A percentile compares a stretch with the other conserved stretches of the same genome.
phyloP scores from a whole-genome alignment of 2,113 vertebrate species.

The Balaeniceps rex region DNA sequence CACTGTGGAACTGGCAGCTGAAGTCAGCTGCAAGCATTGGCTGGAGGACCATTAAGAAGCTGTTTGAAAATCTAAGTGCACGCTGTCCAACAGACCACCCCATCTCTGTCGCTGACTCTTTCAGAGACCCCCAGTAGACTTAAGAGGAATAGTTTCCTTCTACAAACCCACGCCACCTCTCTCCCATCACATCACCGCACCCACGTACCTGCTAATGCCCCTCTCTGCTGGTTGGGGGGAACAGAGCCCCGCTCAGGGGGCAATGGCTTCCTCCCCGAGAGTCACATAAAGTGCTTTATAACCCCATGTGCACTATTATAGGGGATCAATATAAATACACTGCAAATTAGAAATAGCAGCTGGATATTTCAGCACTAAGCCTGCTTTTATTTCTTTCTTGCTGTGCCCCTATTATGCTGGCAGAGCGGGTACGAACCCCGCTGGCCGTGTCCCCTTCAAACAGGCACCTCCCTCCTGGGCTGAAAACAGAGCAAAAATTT shows the following conservation, averaged over 20 bases:
- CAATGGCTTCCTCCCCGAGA: not conserved
- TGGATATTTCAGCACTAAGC: not conserved
- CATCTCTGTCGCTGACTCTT: not conserved
- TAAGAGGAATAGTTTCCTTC: not conserved
- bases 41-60: not conserved
- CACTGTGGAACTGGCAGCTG: not conserved
- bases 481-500: not conserved
- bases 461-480: not conserved
- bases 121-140: not conserved
- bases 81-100: rapidly evolving
- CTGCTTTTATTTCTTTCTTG: not conserved
- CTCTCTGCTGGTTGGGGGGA: not conserved
- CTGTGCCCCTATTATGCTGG: not conserved
- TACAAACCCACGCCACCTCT: too few species aligned
- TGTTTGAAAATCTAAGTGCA: not conserved
- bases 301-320: not conserved
- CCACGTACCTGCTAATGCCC: rapidly evolving
- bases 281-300: not conserved
- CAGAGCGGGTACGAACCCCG: rapidly evolving
- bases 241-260: rapidly evolving
- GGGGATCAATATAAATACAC: not conserved
- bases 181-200: not conserved
- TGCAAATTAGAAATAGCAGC: not conserved
- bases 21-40: not conserved
- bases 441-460: not conserved